phyloP scores from a whole-genome alignment of 2,113 vertebrate genomes.

The Sapayoa aenigma region DNA sequence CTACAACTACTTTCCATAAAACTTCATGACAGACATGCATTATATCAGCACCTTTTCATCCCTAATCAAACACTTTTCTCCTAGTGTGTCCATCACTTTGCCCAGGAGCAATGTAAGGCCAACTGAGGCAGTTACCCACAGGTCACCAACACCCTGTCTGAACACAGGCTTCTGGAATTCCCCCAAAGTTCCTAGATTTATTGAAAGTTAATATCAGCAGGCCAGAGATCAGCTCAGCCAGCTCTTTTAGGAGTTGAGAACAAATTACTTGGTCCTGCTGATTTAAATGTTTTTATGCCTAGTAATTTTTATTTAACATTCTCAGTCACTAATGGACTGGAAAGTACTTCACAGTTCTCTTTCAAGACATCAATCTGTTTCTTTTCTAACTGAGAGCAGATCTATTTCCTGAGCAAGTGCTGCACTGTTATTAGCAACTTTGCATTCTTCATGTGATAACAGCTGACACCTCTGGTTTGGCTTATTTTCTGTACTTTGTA shows the following conservation, averaged over 20 bases:
- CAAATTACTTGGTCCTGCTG: background rate
- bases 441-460: background rate
- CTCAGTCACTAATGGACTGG: slow-evolving; percentile 47
- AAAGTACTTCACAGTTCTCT: slow-evolving; percentile 6
- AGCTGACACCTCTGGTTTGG: background rate
- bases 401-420: background rate
- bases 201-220: slow-evolving; percentile 23
- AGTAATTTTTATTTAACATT: slow-evolving; percentile 44
- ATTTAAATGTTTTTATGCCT: slow-evolving; percentile 56
- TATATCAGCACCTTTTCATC: background rate
- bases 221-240: slow-evolving; percentile 46
- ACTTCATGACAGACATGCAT: background rate
- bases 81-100: background rate
- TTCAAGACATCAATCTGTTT: slow-evolving; percentile 36
- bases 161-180: slow-evolving; percentile 17
- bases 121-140: background rate
- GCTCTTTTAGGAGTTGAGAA: slow-evolving; percentile 24
- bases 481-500: background rate
- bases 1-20: slow-evolving; percentile 20
- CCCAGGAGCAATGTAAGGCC: background rate
- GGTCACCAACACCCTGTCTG: background rate
- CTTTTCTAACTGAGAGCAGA: slow-evolving; percentile 22
- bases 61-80: background rate
- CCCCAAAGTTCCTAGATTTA: slow-evolving; percentile 33
- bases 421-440: background rate